Evolutionary conservation across 2,888 invertebrate species (phyloP).

Genomic region (Drosophila nr. perissopoda): DNA sequence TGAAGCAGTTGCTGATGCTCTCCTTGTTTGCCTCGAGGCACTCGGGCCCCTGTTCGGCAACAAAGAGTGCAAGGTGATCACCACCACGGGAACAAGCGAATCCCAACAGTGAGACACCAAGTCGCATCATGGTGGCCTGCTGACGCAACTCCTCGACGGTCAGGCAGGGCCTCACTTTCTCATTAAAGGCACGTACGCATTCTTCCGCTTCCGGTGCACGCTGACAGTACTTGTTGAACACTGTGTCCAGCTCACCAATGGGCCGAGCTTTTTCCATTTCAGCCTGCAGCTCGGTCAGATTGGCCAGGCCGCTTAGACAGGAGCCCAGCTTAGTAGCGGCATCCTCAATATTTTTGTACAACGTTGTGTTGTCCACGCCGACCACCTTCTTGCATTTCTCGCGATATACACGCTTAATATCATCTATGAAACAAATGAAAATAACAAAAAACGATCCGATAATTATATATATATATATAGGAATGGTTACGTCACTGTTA

Average conservation of each 20-base stretch:
- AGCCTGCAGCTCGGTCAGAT: constrained; percentile 86
- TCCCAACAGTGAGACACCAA: constrained; percentile 88
- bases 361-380: constrained; percentile 85
- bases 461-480: not conserved
- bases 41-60: constrained; percentile 92
- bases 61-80: constrained; percentile 92
- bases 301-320: constrained; percentile 87
- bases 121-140: constrained; percentile 88
- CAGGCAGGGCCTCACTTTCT: constrained; percentile 88
- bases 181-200: constrained; percentile 88
- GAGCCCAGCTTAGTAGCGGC: constrained; percentile 83
- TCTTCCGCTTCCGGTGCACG: constrained; percentile 84
- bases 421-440: constrained; percentile 77
- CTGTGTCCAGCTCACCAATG: constrained; percentile 88
- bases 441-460: not conserved
- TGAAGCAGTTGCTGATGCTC: constrained; percentile 88
- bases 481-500: constrained; percentile 15
- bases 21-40: constrained; percentile 88
- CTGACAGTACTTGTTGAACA: constrained; percentile 91
- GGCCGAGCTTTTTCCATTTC: constrained; percentile 90
- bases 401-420: constrained; percentile 87
- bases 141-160: constrained; percentile 87
- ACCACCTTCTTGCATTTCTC: constrained; percentile 89
- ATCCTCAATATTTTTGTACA: constrained; percentile 86
- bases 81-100: constrained; percentile 92